A percentile compares a stretch with the other conserved stretches of the same genome.
Conservation (phyloP, 2,888 invertebrate genomes). For the Rhodophaea formosa region DNA sequence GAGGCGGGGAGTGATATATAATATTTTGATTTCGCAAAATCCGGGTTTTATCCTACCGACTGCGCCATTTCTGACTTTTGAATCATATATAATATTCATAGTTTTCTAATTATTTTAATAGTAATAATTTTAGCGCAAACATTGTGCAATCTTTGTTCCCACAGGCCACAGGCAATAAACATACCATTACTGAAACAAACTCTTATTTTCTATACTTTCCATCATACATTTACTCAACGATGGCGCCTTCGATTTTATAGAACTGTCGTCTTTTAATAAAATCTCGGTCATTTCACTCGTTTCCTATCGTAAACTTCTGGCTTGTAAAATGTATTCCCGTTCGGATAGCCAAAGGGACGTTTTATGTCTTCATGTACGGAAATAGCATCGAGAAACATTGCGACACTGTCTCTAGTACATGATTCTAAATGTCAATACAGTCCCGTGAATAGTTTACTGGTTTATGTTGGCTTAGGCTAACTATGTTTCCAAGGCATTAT, state of each 20-base stretch:
- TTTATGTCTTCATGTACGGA: constrained; percentile 7
- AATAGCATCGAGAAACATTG: constrained; percentile 1
- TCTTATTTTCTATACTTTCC: neutral
- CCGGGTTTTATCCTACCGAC: neutral
- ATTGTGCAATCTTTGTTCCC: too few relatives aligned
- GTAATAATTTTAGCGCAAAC: too few relatives aligned
- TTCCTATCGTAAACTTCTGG: neutral
- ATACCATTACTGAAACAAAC: too few relatives aligned
- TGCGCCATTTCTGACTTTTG: neutral
- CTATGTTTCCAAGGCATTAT: neutral
- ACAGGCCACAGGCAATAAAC: too few relatives aligned
- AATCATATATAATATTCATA: too few relatives aligned
- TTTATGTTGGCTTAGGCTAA: neutral
- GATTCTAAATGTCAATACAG: neutral
- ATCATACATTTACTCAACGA: neutral
- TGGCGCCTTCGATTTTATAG: neutral
- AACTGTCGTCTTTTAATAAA: neutral
- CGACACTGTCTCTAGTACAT: neutral
- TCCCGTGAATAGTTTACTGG: neutral
- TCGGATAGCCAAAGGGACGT: neutral
- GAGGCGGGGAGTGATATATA: too few relatives aligned
- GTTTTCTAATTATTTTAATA: too few relatives aligned
- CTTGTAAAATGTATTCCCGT: neutral
- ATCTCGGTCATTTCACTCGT: neutral
- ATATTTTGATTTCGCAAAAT: too few relatives aligned